These are phyloP conservation scores for Ecliptopera silaceata DNA, from an alignment of 2,888 invertebrate species.

Conservation along the genomic window DNA sequence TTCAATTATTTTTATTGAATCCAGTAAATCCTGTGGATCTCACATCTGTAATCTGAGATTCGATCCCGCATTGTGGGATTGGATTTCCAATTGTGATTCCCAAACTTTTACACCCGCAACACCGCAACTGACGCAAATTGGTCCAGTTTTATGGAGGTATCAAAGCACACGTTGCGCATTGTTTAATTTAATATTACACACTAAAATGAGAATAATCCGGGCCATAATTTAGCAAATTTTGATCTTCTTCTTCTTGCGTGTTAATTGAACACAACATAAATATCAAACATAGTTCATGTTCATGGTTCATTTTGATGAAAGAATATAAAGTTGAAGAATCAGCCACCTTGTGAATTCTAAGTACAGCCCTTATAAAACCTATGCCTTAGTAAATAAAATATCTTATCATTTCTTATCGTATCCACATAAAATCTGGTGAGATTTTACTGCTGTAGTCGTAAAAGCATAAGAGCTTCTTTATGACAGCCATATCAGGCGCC, in stretches of 20 bases:
- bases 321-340: too few species aligned
- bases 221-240: too few species aligned
- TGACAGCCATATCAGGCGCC: constrained; percentile 37
- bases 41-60: neutral
- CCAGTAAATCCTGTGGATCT: too few species aligned
- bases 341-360: neutral
- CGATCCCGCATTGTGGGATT: neutral
- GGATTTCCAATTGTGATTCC: neutral
- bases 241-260: too few species aligned
- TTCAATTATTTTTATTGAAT: neutral
- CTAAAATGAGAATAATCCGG: too few species aligned
- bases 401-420: constrained; percentile 39
- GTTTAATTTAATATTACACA: constrained; percentile 25
- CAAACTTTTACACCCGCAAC: neutral
- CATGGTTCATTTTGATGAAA: too few species aligned
- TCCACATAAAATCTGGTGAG: constrained; percentile 42
- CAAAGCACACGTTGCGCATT: constrained; percentile 29
- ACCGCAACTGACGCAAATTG: neutral
- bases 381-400: neutral
- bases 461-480: constrained; percentile 45
- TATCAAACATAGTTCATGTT: too few species aligned
- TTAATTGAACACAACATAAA: too few species aligned
- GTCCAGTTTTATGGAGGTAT: constrained; percentile 46
- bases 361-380: neutral
- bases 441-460: constrained; percentile 42